phyloP scores from a whole-genome alignment of 2,888 invertebrate species.

The Lepidocyrtinus sp. region DNA sequence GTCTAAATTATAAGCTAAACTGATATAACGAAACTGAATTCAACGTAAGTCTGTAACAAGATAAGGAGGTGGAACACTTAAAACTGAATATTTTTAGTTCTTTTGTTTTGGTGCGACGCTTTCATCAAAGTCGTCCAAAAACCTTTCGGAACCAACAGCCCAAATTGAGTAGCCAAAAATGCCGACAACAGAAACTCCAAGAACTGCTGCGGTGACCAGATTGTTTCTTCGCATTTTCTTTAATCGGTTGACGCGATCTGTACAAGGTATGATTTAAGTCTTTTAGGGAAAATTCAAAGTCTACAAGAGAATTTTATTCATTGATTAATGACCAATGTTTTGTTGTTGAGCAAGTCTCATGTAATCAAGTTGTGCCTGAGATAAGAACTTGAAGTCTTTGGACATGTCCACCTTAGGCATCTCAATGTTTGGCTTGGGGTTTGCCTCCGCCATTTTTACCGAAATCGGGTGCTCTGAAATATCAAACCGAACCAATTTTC shows the following conservation, averaged over 20 bases:
- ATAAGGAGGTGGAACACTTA: too few relatives aligned
- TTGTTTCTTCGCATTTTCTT: conserved; percentile 79
- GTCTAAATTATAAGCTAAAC: too few relatives aligned
- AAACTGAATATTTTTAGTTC: conserved; percentile 28
- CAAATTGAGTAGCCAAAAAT: conserved; percentile 89
- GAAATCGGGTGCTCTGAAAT: background rate
- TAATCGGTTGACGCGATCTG: conserved; percentile 80
- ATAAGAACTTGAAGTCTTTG: conserved; percentile 72
- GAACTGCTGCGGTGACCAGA: conserved; percentile 78
- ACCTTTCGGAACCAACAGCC: conserved; percentile 91
- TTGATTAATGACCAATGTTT: conserved; percentile 75
- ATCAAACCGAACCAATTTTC: background rate
- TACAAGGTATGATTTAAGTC: background rate
- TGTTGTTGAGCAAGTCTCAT: conserved; percentile 85
- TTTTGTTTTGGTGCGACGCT: conserved; percentile 24
- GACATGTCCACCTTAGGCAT: conserved; percentile 77
- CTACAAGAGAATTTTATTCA: background rate
- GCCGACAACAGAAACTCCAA: conserved; percentile 80
- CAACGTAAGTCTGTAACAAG: too few relatives aligned
- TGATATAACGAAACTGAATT: too few relatives aligned
- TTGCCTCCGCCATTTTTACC: conserved; percentile 37
- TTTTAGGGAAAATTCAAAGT: background rate
- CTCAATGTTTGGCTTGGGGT: conserved; percentile 67
- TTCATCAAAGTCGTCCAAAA: conserved; percentile 90
- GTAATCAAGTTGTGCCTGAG: conserved; percentile 80